Evolutionary conservation across 2,113 vertebrate genomes (phyloP), one percentile per base, ranked within the genome.

Genomic region (Glaucomys volans): DNA sequence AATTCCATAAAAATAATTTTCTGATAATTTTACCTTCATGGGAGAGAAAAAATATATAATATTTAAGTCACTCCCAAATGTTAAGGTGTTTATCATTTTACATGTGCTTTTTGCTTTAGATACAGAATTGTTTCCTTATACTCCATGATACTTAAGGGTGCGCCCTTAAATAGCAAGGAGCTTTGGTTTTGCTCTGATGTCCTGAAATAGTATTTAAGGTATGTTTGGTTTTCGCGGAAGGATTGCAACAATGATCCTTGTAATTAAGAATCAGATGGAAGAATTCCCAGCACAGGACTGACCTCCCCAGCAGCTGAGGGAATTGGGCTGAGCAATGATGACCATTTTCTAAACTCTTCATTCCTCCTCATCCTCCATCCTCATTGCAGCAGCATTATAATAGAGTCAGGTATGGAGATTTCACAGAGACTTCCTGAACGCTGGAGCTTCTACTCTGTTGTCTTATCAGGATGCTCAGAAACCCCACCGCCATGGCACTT

Each of bases 381-480:
- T 67, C 6, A 8, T 28, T 52, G 84, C 24, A 77, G 9, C 4
- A 40, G 3, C 7, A 24, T 90, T 14, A 17, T 52, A 72, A 24
- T 9, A 5, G 16, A 9, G 3, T 24, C 35, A 24, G 91, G 1
- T 76, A 17, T 32, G 22, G 22, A 91, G 97, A 89, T 57, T 96
- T 90, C 74, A 97, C 35, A 64, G 37, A 86, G 88, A 88, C 94
- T 7, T 84, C 59, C 76, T 44, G 76, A 71, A 91, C 10, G 10
- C 28, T 64, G 88, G 50, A 35, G 26, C 3, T 90, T 72, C 44
- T 97, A 10, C 30, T 79, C 30, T 67, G n/a, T 82, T 28, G 12
- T 66, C 11, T 72, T 84, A 71, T 50, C 66, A 50, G 28, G 59
- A 28, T 67, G 72, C 64, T 77, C 12, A 47, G 69, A 91, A 91